A percentile compares a stretch with the other conserved stretches of the same genome.
phyloP scores from a whole-genome alignment of 2,113 vertebrate species.

The Brienomyrus brachyistius region DNA sequence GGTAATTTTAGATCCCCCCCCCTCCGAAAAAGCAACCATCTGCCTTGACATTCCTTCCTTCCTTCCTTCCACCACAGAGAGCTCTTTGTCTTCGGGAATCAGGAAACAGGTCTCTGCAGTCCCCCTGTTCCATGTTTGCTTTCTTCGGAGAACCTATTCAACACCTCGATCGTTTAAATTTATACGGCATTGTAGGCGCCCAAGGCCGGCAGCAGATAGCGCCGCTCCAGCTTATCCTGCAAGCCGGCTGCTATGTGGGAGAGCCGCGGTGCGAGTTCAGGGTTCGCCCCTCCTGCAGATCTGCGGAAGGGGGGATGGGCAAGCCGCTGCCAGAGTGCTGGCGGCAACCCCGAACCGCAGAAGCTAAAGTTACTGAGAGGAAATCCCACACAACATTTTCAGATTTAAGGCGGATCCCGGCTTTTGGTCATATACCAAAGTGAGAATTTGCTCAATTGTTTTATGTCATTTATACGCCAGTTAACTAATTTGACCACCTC shows the following conservation, averaged over 20 bases:
- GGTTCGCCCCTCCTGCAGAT: constrained; percentile 1
- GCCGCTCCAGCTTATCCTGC: neutral
- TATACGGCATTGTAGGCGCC: neutral
- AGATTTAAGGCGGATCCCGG: constrained; percentile 10
- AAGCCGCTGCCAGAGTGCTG: neutral
- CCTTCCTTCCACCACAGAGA: neutral
- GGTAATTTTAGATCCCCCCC: constrained; percentile 7
- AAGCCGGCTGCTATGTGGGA: neutral
- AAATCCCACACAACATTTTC: neutral
- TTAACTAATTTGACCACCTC: neutral
- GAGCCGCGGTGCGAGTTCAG: neutral
- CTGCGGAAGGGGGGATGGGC: neutral
- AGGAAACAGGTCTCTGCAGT: neutral
- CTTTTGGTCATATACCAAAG: neutral
- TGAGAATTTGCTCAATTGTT: neutral
- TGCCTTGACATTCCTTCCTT: constrained; percentile 10
- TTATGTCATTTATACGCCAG: neutral
- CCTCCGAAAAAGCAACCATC: neutral
- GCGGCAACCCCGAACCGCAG: constrained; percentile 13
- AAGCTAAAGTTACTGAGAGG: constrained; percentile 4
- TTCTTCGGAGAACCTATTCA: neutral
- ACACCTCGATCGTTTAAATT: neutral
- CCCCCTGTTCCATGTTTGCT: neutral
- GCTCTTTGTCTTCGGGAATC: constrained; percentile 13
- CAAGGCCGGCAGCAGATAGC: neutral